phyloP scores from a whole-genome alignment of 2,113 vertebrate species.

The Rhinogobius similis region DNA sequence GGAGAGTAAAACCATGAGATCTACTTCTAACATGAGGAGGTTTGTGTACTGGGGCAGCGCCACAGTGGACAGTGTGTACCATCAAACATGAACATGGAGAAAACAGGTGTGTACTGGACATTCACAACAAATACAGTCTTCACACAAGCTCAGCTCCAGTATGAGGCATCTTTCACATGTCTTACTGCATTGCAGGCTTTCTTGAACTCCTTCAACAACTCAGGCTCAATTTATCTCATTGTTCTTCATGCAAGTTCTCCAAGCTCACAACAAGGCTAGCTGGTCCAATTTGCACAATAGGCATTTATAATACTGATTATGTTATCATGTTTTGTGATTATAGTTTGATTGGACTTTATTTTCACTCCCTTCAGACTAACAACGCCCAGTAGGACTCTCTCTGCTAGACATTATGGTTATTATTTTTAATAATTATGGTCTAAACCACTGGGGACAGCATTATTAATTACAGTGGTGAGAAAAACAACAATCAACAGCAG shows the following conservation, averaged over 20 bases:
- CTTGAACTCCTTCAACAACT: constrained; percentile 24
- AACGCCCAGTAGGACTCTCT: constrained; percentile 33
- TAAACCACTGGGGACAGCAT: constrained; percentile 63
- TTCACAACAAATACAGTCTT: background rate
- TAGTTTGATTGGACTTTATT: constrained; percentile 14
- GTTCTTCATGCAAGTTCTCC: background rate
- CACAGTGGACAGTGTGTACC: constrained; percentile 19
- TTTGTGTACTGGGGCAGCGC: constrained; percentile 10
- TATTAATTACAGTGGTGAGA: constrained; percentile 75
- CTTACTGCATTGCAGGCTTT: constrained; percentile 38
- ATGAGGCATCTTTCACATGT: constrained; percentile 35
- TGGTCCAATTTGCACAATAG: background rate
- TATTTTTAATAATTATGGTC: constrained; percentile 67
- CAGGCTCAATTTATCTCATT: constrained; percentile 7
- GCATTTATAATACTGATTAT: background rate
- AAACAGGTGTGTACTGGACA: background rate
- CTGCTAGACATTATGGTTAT: constrained; percentile 60
- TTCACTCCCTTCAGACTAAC: constrained; percentile 13
- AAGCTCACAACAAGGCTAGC: background rate
- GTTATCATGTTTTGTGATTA: background rate
- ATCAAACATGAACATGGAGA: constrained; percentile 11
- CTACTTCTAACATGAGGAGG: constrained; percentile 18
- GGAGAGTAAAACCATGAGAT: constrained; percentile 54
- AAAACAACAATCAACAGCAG: constrained; percentile 36
- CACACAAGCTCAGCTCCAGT: constrained; percentile 32